A percentile compares a stretch with the other conserved stretches of the same genome.
phyloP scores from a whole-genome alignment of 1,140 invertebrate species.

The Polypedilum pembai region DNA sequence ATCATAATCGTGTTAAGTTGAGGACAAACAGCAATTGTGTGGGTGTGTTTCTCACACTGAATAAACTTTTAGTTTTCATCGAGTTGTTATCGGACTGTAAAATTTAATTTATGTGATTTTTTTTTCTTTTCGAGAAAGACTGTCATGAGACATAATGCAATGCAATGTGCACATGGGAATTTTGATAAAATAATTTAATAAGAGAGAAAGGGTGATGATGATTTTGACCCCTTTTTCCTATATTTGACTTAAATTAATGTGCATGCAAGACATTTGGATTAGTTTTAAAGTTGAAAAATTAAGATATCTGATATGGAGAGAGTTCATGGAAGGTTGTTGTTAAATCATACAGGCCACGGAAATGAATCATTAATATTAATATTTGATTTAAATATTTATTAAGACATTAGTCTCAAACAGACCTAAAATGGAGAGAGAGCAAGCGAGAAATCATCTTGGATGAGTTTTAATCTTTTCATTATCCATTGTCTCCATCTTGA shows the following conservation, averaged over 20 bases:
- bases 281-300: not conserved
- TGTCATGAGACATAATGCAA: constrained; percentile 7
- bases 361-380: constrained; percentile 25
- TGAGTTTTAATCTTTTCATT: no score
- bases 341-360: not conserved
- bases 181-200: not conserved
- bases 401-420: not conserved
- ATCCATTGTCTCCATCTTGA: no score
- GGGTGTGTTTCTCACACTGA: constrained; percentile 4
- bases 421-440: no score
- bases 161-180: constrained; percentile 12
- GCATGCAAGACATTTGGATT: not conserved
- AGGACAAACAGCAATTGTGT: constrained; percentile 21
- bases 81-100: not conserved
- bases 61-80: constrained; percentile 13
- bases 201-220: not conserved
- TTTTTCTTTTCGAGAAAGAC: not conserved
- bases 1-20: constrained; percentile 22
- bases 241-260: constrained; percentile 13
- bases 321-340: not conserved
- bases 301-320: not conserved
- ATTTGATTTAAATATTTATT: constrained; percentile 28
- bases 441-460: no score
- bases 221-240: not conserved
- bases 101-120: constrained; percentile 16